Conservation (phyloP, 2,888 invertebrate species). For the Hemaris fuciformis region DNA sequence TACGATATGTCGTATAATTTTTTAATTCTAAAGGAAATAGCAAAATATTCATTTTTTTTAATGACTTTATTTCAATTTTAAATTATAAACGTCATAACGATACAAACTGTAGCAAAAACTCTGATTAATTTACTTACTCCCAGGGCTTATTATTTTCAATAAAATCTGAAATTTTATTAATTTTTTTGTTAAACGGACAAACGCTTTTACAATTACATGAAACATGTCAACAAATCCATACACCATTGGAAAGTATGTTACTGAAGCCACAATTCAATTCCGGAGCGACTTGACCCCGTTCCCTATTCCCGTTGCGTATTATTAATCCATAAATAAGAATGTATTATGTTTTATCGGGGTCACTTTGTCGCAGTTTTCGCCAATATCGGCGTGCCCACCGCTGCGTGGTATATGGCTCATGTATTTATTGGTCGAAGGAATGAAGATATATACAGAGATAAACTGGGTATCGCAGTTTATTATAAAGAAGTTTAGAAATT, state of each 20-base stretch:
- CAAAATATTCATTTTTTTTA: too few relatives aligned
- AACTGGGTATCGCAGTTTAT: neutral
- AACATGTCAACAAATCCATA: neutral
- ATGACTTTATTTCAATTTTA: too few relatives aligned
- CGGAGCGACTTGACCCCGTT: neutral
- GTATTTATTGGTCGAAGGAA: slow-evolving; percentile 22
- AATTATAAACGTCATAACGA: too few relatives aligned
- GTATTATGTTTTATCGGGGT: slow-evolving; percentile 12
- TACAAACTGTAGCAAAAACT: too few relatives aligned
- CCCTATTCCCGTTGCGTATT: neutral
- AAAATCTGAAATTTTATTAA: too few relatives aligned
- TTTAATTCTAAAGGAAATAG: too few relatives aligned
- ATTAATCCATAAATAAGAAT: slow-evolving; percentile 3
- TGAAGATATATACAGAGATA: neutral
- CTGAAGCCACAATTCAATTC: neutral
- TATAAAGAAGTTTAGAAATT: neutral
- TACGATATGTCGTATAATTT: too few relatives aligned
- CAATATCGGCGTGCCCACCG: slow-evolving; percentile 21
- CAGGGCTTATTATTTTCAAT: too few relatives aligned
- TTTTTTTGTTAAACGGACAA: too few relatives aligned
- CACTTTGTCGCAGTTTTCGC: slow-evolving; percentile 16
- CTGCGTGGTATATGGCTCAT: slow-evolving; percentile 19
- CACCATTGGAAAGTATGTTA: neutral
- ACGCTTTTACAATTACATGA: neutral
- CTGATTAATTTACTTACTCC: too few relatives aligned